Conservation (phyloP, 2,113 vertebrate genomes). For the Penelope pileata region DNA sequence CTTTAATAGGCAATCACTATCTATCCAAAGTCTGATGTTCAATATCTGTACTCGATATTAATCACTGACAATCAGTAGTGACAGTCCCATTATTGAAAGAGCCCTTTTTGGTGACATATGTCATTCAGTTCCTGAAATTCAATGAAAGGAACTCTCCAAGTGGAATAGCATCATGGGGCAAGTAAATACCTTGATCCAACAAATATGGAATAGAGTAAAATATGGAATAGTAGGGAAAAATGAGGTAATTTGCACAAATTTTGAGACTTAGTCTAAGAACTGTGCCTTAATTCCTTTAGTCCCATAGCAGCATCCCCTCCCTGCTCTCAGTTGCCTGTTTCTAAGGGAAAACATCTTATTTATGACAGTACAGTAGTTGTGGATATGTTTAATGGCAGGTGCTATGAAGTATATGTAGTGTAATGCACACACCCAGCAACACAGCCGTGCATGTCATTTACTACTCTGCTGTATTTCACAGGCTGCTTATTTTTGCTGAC, state of each 20-base stretch:
- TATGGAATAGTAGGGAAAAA: neutral
- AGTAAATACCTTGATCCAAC: neutral
- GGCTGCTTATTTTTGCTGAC: conserved; percentile 10
- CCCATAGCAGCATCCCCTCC: neutral
- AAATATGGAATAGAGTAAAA: neutral
- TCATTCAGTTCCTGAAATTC: neutral
- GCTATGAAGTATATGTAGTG: neutral
- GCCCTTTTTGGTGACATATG: neutral
- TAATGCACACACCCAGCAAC: neutral
- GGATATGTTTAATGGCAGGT: neutral
- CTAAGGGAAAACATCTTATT: neutral
- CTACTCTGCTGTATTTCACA: neutral
- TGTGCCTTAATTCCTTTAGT: neutral
- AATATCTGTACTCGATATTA: neutral
- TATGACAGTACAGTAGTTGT: accelerated
- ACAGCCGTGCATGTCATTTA: neutral
- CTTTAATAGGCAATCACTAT: neutral
- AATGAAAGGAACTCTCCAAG: neutral
- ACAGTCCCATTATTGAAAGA: neutral
- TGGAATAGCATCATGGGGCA: neutral
- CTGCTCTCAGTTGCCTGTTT: neutral
- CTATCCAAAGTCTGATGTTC: neutral
- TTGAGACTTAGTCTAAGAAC: neutral
- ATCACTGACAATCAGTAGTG: neutral
- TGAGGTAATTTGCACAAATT: neutral